A percentile compares a stretch with the other conserved stretches of the same genome.
Conservation (phyloP, 2,797 vertebrate species). For the Anabas testudineus region DNA sequence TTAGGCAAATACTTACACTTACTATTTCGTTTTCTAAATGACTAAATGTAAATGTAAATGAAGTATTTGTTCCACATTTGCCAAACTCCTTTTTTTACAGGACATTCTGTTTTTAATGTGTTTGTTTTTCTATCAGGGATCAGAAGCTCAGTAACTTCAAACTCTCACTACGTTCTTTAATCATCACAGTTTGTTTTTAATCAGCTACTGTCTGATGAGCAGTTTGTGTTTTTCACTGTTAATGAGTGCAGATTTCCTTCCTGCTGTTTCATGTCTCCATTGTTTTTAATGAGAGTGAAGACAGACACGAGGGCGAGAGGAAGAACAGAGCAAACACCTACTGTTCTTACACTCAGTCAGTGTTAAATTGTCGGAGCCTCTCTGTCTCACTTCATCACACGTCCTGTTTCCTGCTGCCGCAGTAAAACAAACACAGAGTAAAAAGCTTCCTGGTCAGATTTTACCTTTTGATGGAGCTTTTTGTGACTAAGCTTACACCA, state of each 20-base stretch:
- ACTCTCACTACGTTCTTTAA: neutral
- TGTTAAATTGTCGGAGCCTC: conserved; percentile 3
- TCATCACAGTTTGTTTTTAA: too few species aligned
- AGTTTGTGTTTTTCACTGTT: neutral
- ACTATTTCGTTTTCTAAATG: too few species aligned
- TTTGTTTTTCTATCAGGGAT: neutral
- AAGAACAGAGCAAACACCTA: neutral
- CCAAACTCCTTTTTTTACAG: too few species aligned
- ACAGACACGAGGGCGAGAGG: neutral
- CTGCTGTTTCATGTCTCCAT: neutral
- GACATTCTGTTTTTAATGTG: too few species aligned
- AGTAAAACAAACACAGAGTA: neutral
- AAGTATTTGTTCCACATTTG: too few species aligned
- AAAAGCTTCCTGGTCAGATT: too few species aligned
- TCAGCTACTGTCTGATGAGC: too few species aligned
- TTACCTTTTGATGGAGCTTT: too few species aligned
- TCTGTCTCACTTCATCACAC: conserved; percentile 19
- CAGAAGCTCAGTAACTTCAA: neutral
- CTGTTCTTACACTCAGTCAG: conserved; percentile 14
- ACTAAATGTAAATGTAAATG: too few species aligned
- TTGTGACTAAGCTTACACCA: too few species aligned
- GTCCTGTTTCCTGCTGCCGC: conserved; percentile 52
- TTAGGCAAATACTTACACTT: too few species aligned
- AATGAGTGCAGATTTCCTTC: conserved; percentile 7
- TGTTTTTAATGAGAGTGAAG: conserved; percentile 11